Evolutionary conservation across 2,113 vertebrate genomes (phyloP).

Genomic region (Dipodomys merriami): DNA sequence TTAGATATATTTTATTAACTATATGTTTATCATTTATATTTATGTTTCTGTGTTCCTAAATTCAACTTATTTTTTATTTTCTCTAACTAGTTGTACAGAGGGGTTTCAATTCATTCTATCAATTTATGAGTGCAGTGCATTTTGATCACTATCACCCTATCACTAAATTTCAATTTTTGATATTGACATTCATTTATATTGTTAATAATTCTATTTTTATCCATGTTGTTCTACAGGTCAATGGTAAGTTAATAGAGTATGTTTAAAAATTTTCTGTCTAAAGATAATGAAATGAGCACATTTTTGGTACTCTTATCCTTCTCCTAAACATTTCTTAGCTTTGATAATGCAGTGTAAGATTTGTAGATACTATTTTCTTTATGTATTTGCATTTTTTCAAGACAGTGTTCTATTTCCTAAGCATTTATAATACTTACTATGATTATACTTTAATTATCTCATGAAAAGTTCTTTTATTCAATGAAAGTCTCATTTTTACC

Average conservation of each 20-base stretch:
- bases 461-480: not conserved
- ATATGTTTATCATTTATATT: not conserved
- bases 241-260: not conserved
- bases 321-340: not conserved
- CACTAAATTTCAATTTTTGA: not conserved
- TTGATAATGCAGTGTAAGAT: not conserved
- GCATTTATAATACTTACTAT: not conserved
- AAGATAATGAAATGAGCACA: not conserved
- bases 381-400: constrained; percentile 19
- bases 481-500: not conserved
- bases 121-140: too few species aligned
- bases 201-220: not conserved
- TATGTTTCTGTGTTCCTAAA: not conserved
- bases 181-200: not conserved
- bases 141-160: too few species aligned
- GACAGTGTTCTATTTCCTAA: not conserved
- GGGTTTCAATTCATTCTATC: too few species aligned
- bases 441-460: not conserved
- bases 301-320: not conserved
- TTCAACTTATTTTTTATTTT: not conserved
- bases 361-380: not conserved
- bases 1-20: not conserved
- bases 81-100: too few species aligned
- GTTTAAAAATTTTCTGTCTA: not conserved
- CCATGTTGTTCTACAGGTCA: not conserved